These are phyloP conservation scores for Lepidurus packardi DNA, from an alignment of 1,140 invertebrate species.

Conservation along the genomic window DNA sequence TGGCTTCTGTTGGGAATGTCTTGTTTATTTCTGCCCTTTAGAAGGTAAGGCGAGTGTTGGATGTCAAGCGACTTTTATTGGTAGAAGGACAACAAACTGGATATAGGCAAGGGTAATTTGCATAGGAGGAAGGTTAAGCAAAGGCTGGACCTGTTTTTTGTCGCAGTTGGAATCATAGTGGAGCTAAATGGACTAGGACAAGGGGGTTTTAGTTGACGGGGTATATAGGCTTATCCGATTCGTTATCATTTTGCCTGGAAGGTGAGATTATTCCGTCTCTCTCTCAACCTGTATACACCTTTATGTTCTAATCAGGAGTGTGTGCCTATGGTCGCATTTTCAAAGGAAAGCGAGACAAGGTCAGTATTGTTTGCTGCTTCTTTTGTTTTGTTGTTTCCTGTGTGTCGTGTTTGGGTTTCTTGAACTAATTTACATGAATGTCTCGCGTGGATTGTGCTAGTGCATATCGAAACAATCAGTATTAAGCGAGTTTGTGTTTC, in stretches of 20 bases:
- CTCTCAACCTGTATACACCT: background rate
- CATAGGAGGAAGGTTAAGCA: background rate
- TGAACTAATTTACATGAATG: too few species aligned
- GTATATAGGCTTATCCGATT: background rate
- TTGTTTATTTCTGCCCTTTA: background rate
- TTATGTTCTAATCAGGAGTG: too few species aligned
- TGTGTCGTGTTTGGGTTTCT: too few species aligned
- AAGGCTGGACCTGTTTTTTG: background rate
- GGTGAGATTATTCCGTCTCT: background rate
- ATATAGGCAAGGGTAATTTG: background rate
- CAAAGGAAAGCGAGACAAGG: too few species aligned
- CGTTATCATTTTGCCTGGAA: constrained; percentile 8
- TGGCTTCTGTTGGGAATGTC: background rate
- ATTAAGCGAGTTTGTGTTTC: too few species aligned
- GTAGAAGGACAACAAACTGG: background rate
- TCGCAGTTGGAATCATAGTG: background rate
- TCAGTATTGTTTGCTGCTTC: too few species aligned
- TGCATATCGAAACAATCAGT: too few species aligned
- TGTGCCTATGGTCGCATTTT: too few species aligned
- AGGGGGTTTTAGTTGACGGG: background rate
- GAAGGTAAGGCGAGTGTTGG: too few species aligned
- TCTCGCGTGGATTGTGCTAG: too few species aligned
- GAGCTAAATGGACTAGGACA: background rate
- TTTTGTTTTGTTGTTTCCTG: too few species aligned
- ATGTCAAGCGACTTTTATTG: background rate